Evolutionary conservation across 2,888 invertebrate species (phyloP).

Genomic region (Protula sp.): DNA sequence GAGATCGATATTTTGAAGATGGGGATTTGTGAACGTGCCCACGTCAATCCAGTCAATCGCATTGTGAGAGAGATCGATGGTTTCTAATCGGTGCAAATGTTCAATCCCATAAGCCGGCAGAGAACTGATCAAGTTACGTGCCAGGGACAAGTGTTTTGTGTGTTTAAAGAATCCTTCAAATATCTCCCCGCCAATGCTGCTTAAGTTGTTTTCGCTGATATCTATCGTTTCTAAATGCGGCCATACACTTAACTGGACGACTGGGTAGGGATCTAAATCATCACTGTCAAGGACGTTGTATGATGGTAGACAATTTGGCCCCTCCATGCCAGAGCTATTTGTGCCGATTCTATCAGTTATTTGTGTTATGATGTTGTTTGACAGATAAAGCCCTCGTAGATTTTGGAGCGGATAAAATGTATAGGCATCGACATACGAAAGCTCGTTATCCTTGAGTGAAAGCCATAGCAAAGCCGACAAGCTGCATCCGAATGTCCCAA

Average conservation of each 20-base stretch:
- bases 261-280: background rate
- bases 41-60: conserved; percentile 23
- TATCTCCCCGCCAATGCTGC: conserved; percentile 4
- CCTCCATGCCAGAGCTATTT: background rate
- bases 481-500: conserved; percentile 9
- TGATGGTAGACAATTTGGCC: too few species aligned
- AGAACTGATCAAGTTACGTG: background rate
- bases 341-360: background rate
- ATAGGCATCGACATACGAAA: conserved; percentile 26
- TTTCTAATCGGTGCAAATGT: conserved; percentile 11
- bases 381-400: conserved; percentile 38
- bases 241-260: conserved; percentile 8
- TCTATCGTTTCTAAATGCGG: conserved; percentile 14
- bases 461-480: conserved; percentile 10
- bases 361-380: conserved; percentile 30
- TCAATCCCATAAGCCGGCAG: conserved; percentile 20
- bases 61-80: conserved; percentile 16
- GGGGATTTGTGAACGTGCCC: conserved; percentile 22
- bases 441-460: conserved; percentile 32
- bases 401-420: conserved; percentile 32
- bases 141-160: background rate
- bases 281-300: too few species aligned
- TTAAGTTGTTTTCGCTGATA: conserved; percentile 18
- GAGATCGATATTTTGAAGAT: conserved; percentile 15
- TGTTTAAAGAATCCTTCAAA: conserved; percentile 7